A percentile compares a stretch with the other conserved stretches of the same genome.
phyloP scores from a whole-genome alignment of 2,797 vertebrate genomes.

The Melanotaenia nigrans region DNA sequence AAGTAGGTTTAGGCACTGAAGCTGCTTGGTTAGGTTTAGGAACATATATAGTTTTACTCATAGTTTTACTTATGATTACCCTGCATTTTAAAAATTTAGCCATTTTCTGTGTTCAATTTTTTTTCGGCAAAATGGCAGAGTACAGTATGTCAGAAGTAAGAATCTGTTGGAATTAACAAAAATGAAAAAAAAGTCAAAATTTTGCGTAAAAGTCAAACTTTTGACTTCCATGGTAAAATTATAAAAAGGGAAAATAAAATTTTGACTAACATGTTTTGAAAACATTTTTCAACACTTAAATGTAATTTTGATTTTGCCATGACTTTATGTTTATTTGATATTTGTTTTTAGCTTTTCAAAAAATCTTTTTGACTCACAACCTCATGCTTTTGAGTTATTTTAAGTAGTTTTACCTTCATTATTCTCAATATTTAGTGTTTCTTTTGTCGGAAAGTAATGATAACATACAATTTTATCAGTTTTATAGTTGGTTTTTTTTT shows the following conservation, averaged over 20 bases:
- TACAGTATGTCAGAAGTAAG: not conserved
- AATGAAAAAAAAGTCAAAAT: not conserved
- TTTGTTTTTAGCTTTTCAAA: not conserved
- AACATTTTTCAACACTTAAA: not conserved
- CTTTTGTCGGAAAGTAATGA: not conserved
- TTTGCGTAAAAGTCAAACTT: not conserved
- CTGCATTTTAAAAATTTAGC: too few species aligned
- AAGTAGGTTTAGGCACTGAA: not conserved
- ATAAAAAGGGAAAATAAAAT: not conserved
- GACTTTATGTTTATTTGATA: not conserved
- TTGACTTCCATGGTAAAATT: not conserved
- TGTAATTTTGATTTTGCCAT: too few species aligned
- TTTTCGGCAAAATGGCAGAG: not conserved
- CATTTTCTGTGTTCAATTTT: too few species aligned
- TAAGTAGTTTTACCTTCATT: not conserved
- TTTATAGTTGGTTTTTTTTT: not conserved
- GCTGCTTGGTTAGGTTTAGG: not conserved
- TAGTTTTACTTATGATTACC: not conserved
- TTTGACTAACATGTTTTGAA: too few species aligned
- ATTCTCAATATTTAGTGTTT: not conserved
- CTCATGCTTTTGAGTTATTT: not conserved
- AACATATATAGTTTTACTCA: not conserved
- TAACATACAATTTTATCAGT: not conserved
- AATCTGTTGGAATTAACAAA: not conserved
- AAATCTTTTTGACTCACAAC: not conserved